phyloP scores from a whole-genome alignment of 2,888 invertebrate species.

The Acanthosepion pharaonis region DNA sequence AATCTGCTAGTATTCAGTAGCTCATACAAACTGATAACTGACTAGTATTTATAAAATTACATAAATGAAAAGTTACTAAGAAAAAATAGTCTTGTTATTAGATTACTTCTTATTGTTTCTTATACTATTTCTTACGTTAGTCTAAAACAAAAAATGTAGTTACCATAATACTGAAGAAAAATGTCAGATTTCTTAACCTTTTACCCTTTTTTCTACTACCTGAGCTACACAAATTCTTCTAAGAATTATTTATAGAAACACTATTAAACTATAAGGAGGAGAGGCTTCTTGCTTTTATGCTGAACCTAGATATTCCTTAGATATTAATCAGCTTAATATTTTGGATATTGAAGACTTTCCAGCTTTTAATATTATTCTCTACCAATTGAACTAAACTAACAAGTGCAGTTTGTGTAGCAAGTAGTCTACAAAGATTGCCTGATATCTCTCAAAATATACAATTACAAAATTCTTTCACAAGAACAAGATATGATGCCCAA shows the following conservation, averaged over 20 bases:
- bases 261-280: neutral
- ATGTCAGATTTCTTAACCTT: too few relatives aligned
- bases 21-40: too few relatives aligned
- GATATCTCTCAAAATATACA: conserved; percentile 8
- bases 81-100: too few relatives aligned
- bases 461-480: neutral
- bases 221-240: too few relatives aligned
- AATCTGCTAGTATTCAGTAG: too few relatives aligned
- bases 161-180: too few relatives aligned
- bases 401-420: neutral
- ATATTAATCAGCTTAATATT: neutral
- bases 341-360: neutral
- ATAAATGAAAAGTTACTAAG: too few relatives aligned
- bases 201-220: too few relatives aligned
- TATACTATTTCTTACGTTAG: too few relatives aligned
- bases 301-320: neutral
- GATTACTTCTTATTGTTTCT: too few relatives aligned
- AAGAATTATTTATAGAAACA: neutral
- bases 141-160: too few relatives aligned
- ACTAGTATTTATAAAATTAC: too few relatives aligned
- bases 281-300: neutral
- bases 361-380: neutral
- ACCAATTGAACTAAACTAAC: neutral
- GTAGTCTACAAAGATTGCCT: neutral
- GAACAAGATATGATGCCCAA: neutral